Evolutionary conservation across 64 coral and sea anemone genomes (phyloP), one percentile per base, ranked within the genome.

Genomic region (Dendrophyllia cribrosa): DNA sequence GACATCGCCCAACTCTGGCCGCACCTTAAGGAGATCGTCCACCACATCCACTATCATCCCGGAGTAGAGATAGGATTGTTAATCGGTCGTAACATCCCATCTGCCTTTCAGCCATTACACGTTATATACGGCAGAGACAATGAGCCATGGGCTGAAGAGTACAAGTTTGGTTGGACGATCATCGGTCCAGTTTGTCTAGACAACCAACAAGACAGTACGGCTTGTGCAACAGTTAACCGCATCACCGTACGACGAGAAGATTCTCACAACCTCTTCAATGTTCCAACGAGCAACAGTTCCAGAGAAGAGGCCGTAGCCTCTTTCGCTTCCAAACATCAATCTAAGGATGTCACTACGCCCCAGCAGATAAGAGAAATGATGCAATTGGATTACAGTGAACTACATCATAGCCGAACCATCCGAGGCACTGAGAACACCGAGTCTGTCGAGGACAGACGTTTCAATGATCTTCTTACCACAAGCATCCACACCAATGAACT

Each of bases 81-180:
- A 4, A 89, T 89, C 55, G 88, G 88, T 9, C 73, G 75, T 10
- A 89, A 89, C 34, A 59, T 79, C 5, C 88, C 88, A 12, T 15
- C 88, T n/a, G 44, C 88, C 88, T 89, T 89, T 48, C 88, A 89
- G 64, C 74, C 88, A 15, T n/a, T 69, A 20, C 25, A 25, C 3
- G 43, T 89, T 19, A 89, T 89, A 1, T 77, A 26, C 23, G 75
- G 88, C 10, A 8, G 34, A 20, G 74, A 77, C 12, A 50, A 89
- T 4, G 88, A 89, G 20, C 88, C 75, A 3, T 89, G 88, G 88
- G 88, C 88, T 16, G 74, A 89, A 50, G 21, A 79, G 59, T 77
- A 89, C 63, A 89, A 89, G 7, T 76, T 89, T 53, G 88, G 88
- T 21, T 89, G 88, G 88, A 89, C 88, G 15, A 58, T 89, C 5